Evolutionary conservation across 2,888 invertebrate species (phyloP).

Genomic region (Eristalis arbustorum): DNA sequence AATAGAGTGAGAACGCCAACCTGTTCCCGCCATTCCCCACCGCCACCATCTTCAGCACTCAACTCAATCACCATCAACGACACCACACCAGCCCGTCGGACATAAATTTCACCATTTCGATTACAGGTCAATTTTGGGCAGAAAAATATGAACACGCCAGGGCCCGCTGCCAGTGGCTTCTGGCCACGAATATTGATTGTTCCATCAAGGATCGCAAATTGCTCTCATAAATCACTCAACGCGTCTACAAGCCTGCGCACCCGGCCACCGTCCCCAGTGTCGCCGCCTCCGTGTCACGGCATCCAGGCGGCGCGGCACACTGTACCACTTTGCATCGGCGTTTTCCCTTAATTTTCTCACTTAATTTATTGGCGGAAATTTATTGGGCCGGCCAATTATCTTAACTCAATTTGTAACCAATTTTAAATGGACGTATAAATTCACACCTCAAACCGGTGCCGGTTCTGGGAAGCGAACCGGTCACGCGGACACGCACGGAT

Average conservation of each 20-base stretch:
- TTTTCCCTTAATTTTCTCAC: constrained; percentile 56
- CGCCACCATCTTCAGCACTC: not conserved
- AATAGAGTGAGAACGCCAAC: not conserved
- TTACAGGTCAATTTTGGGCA: constrained; percentile 25
- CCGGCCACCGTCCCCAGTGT: not conserved
- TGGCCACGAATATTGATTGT: constrained; percentile 51
- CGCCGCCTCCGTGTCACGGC: not conserved
- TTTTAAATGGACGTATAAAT: constrained; percentile 44
- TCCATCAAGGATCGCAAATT: constrained; percentile 58
- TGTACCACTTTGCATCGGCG: not conserved
- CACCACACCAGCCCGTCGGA: constrained; percentile 6
- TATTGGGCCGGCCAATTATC: constrained; percentile 49
- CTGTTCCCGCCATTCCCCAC: not conserved
- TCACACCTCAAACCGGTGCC: constrained; percentile 52
- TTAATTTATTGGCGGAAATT: constrained; percentile 52
- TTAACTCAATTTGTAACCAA: constrained; percentile 49
- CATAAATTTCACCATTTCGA: constrained; percentile 32
- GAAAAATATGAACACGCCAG: not conserved
- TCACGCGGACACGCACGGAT: not conserved
- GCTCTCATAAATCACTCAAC: constrained; percentile 39
- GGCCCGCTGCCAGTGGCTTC: not conserved
- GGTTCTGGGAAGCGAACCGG: constrained; percentile 2
- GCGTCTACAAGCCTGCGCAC: not conserved
- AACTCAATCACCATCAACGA: constrained; percentile 26
- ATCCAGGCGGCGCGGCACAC: too few species aligned